These are phyloP conservation scores for Candoia aspera DNA, from an alignment of 2,113 vertebrate genomes.

Conservation along the genomic window DNA sequence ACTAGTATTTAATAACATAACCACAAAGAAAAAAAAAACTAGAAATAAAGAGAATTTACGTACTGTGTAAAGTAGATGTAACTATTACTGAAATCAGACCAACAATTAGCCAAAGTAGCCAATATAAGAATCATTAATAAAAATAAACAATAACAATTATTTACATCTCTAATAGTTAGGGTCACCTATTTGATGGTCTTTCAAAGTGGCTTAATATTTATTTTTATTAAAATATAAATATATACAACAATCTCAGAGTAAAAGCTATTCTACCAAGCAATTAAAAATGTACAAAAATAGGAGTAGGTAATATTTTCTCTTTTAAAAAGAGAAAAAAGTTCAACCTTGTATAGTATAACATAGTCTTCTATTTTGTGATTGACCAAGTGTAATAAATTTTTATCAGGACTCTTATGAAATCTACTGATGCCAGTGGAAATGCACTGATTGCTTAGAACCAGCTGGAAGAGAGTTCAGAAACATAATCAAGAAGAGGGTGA, in stretches of 20 bases:
- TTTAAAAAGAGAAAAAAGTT: not conserved
- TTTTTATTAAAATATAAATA: not conserved
- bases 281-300: not conserved
- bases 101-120: not conserved
- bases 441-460: slow-evolving; percentile 10
- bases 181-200: not conserved
- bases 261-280: not conserved
- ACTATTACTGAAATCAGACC: not conserved
- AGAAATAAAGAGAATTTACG: not conserved
- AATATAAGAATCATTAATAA: not conserved
- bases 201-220: not conserved
- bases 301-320: not conserved
- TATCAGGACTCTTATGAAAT: not conserved
- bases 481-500: not conserved
- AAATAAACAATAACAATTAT: not conserved
- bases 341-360: not conserved
- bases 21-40: not conserved
- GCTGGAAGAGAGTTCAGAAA: slow-evolving; percentile 15
- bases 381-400: not conserved
- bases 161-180: not conserved
- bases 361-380: slow-evolving; percentile 10
- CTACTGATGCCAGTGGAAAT: not conserved
- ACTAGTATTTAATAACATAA: not conserved
- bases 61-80: not conserved
- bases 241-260: not conserved